Evolutionary conservation across 2,888 invertebrate species (phyloP).

Genomic region (Cerastoderma edule): DNA sequence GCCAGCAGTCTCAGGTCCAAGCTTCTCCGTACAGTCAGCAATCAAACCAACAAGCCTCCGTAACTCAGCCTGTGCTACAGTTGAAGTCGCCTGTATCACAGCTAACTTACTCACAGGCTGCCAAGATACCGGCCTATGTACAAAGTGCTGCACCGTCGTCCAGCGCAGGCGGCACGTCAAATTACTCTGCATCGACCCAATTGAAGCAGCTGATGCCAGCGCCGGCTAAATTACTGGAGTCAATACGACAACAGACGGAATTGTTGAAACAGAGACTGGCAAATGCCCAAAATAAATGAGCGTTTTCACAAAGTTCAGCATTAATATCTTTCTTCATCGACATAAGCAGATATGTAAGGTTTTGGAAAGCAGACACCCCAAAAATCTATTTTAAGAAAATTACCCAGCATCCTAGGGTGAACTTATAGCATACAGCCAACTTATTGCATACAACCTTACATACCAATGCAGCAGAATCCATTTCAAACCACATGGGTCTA

Average conservation of each 20-base stretch:
- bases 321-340: no score
- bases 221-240: conserved; percentile 38
- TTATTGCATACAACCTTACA: no score
- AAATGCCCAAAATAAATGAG: no score
- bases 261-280: conserved; percentile 43
- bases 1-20: conserved; percentile 1
- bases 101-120: conserved; percentile 15
- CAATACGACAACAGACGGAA: conserved; percentile 52
- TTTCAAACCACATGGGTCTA: no score
- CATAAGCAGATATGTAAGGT: no score
- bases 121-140: neutral
- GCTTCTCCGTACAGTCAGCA: neutral
- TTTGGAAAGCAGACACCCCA: no score
- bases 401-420: no score
- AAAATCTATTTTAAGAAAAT: no score
- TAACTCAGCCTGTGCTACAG: conserved; percentile 2
- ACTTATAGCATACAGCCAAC: no score
- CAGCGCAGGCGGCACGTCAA: neutral
- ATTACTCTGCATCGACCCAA: neutral
- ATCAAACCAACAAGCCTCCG: neutral
- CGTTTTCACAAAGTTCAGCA: no score
- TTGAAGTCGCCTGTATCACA: conserved; percentile 18
- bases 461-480: no score
- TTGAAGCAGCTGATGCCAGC: neutral
- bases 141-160: neutral